These are phyloP conservation scores for Prochilodus magdalenae DNA, from an alignment of 2,113 vertebrate genomes.

Conservation along the genomic window DNA sequence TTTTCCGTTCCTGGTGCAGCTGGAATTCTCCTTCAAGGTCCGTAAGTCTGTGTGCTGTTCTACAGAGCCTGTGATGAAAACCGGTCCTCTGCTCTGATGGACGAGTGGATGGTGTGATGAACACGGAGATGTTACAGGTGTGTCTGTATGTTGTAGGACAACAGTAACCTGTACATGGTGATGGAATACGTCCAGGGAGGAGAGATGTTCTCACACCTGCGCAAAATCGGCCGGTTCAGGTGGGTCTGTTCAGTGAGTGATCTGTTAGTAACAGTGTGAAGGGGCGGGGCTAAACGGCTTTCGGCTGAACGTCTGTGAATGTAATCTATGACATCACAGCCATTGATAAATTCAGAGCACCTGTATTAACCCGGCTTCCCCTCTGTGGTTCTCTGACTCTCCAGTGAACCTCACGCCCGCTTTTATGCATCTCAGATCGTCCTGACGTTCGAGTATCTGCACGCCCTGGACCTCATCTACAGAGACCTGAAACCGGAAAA, in stretches of 20 bases:
- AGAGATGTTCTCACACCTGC: constrained; percentile 94
- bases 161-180: constrained; percentile 93
- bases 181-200: constrained; percentile 93
- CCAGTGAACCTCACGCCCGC: constrained; percentile 82
- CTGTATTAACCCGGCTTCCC: neutral
- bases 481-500: constrained; percentile 86
- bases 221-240: constrained; percentile 91
- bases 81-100: too few relatives aligned
- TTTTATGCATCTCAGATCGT: constrained; percentile 85
- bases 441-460: constrained; percentile 84
- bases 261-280: too few relatives aligned
- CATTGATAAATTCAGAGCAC: too few relatives aligned
- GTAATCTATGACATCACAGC: too few relatives aligned
- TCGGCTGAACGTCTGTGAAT: too few relatives aligned
- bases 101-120: neutral
- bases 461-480: constrained; percentile 84
- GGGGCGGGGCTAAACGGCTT: too few relatives aligned
- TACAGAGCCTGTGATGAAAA: neutral
- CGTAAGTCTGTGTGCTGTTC: neutral
- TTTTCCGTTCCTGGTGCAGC: constrained; percentile 89
- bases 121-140: neutral
- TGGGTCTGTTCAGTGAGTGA: too few relatives aligned
- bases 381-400: neutral
- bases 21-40: constrained; percentile 93
- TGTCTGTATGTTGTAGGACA: constrained; percentile 77